Conservation (phyloP, 2,888 invertebrate genomes). For the Dinocampus coccinellae region DNA sequence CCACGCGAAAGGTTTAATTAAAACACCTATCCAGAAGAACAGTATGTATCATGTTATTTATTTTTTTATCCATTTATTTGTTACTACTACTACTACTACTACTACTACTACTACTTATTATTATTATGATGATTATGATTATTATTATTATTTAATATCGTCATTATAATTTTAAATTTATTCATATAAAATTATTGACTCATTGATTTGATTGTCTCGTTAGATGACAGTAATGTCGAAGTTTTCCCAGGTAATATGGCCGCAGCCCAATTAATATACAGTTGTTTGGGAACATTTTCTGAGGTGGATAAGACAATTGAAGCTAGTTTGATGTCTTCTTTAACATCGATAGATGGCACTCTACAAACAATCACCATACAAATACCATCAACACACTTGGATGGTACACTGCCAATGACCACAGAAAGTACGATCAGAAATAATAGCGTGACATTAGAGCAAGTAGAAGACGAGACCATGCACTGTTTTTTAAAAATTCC, state of each 20-base stretch:
- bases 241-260: conserved; percentile 67
- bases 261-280: conserved; percentile 67
- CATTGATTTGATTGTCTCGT: neutral
- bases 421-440: conserved; percentile 46
- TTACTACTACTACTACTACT: too few species aligned
- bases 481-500: conserved; percentile 64
- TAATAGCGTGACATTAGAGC: conserved; percentile 51
- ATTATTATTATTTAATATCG: conserved; percentile 2
- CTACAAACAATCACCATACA: conserved; percentile 66
- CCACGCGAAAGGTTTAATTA: conserved; percentile 71
- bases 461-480: conserved; percentile 71
- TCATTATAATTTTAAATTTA: neutral
- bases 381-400: conserved; percentile 64
- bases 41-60: conserved; percentile 31
- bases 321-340: conserved; percentile 66
- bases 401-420: conserved; percentile 57
- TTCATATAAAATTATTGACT: conserved; percentile 10
- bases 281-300: conserved; percentile 64
- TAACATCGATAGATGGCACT: conserved; percentile 66
- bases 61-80: too few species aligned
- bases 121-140: too few species aligned
- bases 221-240: conserved; percentile 60
- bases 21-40: conserved; percentile 55
- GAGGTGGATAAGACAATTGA: conserved; percentile 62
- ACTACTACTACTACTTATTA: too few species aligned